Evolutionary conservation across 2,113 vertebrate genomes (phyloP), one percentile per base, ranked within the genome.

Genomic region (Oophaga pumilio): DNA sequence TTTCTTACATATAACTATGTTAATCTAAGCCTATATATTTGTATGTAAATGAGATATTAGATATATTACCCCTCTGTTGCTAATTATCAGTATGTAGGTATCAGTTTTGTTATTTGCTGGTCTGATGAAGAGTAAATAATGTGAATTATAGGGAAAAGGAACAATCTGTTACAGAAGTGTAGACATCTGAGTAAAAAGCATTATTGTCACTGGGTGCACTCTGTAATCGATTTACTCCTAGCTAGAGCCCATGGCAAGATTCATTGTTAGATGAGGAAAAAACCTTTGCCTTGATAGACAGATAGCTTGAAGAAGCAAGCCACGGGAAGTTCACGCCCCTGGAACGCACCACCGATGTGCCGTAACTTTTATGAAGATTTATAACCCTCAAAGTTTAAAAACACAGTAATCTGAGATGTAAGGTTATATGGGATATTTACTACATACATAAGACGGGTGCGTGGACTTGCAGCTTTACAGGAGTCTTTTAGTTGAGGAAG

Each of bases 261-360:
- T 53, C 12, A 53, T 4, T 56, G 22, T 53, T 77, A 77, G 13
- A 56, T 77, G 20, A 76, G 22, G 56, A 77, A 24, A n/a, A n/a
- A 56, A 77, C 76, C 76, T 77, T 53, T 77, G 76, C 76, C n/a
- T 53, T 53, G 50, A 77, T 53, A 77, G 76, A 56, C 76, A 53
- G 50, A 18, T 66, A 43, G 69, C 15, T 74, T 22, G 43, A 8
- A 50, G 50, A 53, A 77, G 50, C 50, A 53, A 77, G 56, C 76
- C 22, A 26, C 76, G 53, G 10, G 50, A 22, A 77, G 18, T 22
- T 76, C 6, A 76, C 0, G 50, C n/a, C 8, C 52, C 73, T 22
- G 73, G 8, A 52, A n/a, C n/a, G 13, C 28, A 71, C 11, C 24
- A 33, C 24, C 8, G 22, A n/a, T 22, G 62, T 71, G 33, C 13